Evolutionary conservation across 1,140 invertebrate species (phyloP), one percentile per base, ranked within the genome.

Genomic region (Nephila pilipes): DNA sequence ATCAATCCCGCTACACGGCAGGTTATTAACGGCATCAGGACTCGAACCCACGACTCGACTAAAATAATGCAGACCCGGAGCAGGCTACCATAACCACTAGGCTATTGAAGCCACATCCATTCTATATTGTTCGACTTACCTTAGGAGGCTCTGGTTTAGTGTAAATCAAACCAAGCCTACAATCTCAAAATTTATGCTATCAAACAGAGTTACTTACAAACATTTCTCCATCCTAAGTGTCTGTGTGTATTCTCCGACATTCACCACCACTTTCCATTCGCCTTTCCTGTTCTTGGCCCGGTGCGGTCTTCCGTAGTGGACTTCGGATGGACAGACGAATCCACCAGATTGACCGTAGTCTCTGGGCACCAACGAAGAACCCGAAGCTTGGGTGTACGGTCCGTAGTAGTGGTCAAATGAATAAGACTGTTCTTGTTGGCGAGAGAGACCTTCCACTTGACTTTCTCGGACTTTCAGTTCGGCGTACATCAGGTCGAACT

Each of bases 201-300:
- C n/a, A n/a, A n/a, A n/a, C n/a, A 2, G 29, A 18, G 20, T 88
- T 75, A 95, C 95, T 95, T 94, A 98, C 97, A 97, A 96, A 96
- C 98, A 98, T 95, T 98, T 98, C 95, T 98, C 98, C 93, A 98
- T 95, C 22, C 98, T 95, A 29, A 98, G 95, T 0, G 98, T 98
- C 95, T 98, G 98, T 1, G 97, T 98, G 94, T 98, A 97, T n/a
- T 94, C 94, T 0, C 97, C 97, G 1, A 97, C 97, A 94, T 98
- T 98, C 69, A 98, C 97, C 93, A 98, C 97, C 94, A 97, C 98
- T 94, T 98, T 98, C 98, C 98, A 98, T 93, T 97, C 96, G 1
- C 97, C 97, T 25, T 97, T 97, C 10, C 95, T 94, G 38, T 97
- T 98, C 93, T 97, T 96, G 0, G 97, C 98, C 94, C 98, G 96